A percentile compares a stretch with the other conserved stretches of the same genome.
Conservation (phyloP, 2,113 vertebrate genomes). For the Gymnocephalus cernua region DNA sequence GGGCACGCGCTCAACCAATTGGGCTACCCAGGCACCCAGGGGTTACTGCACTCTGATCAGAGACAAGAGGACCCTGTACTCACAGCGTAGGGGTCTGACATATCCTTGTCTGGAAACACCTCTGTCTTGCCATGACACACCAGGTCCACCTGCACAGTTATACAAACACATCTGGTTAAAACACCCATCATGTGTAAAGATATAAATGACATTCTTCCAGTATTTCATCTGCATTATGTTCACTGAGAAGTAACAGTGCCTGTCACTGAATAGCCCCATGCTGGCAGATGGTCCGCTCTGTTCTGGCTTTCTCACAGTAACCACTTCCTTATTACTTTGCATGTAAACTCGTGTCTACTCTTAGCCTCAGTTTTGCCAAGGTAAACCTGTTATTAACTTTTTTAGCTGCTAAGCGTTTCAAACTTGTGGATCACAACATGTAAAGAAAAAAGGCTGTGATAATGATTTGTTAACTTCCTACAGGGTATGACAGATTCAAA, state of each 20-base stretch:
- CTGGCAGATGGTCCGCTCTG: neutral
- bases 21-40: neutral
- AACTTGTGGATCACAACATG: neutral
- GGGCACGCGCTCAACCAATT: too few relatives aligned
- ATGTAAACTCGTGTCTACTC: neutral
- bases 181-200: neutral
- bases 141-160: slow-evolving; percentile 87
- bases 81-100: slow-evolving; percentile 92
- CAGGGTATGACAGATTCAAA: neutral
- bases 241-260: neutral
- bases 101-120: slow-evolving; percentile 91
- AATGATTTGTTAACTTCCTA: neutral
- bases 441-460: neutral
- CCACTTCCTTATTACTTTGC: neutral
- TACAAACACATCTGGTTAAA: slow-evolving; percentile 25
- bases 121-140: slow-evolving; percentile 97
- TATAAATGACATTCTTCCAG: neutral
- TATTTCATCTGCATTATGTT: neutral
- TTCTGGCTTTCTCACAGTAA: neutral
- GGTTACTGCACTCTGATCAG: neutral
- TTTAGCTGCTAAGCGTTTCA: neutral
- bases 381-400: neutral
- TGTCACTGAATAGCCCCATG: neutral
- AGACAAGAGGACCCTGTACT: slow-evolving; percentile 58
- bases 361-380: neutral